Conservation (phyloP, 1,140 invertebrate species). For the Heliothis subflexa region DNA sequence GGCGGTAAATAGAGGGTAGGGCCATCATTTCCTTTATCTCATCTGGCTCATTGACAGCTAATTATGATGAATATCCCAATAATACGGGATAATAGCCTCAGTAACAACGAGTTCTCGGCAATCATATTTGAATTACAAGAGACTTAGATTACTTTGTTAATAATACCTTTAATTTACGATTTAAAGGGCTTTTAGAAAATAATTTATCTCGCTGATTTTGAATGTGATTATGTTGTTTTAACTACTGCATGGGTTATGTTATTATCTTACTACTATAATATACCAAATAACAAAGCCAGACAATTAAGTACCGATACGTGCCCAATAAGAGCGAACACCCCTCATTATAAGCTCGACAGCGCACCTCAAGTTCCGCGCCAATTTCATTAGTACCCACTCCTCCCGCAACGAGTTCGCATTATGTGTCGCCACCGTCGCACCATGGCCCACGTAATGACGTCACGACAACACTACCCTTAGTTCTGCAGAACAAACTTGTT, state of each 20-base stretch:
- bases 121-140: not conserved
- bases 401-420: conserved; percentile 9
- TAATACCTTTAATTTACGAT: no score
- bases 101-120: not conserved
- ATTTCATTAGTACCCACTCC: not conserved
- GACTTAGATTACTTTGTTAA: not conserved
- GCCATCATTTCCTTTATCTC: conserved; percentile 25
- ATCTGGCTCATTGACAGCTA: conserved; percentile 27
- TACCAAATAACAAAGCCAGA: not conserved
- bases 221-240: no score
- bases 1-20: not conserved
- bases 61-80: conserved; percentile 34
- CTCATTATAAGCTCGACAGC: not conserved
- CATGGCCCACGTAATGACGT: conserved; percentile 13
- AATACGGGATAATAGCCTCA: not conserved
- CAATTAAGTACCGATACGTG: no score
- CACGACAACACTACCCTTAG: conserved; percentile 20
- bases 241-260: no score
- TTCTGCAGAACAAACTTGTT: conserved; percentile 20
- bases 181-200: no score
- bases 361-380: not conserved
- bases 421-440: not conserved
- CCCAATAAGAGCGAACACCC: no score
- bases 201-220: no score
- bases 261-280: no score